Base-by-base conservation (phyloP, 2,888 invertebrate genomes). In the Agrochola lychnidis region DNA sequence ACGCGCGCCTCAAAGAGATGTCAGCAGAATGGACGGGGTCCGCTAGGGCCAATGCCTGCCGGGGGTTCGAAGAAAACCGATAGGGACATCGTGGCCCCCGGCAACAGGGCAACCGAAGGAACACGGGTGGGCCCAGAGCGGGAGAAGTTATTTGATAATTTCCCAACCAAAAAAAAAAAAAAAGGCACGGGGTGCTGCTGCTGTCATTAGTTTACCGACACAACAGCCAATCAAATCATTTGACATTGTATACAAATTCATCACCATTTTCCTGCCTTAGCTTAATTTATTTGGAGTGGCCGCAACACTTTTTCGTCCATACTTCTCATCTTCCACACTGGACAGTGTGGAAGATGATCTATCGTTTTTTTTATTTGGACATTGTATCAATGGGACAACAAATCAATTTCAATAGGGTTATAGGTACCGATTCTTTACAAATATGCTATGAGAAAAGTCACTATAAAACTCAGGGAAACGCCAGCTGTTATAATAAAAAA, bases 401-500 rank as follows among this genome's bases (percentile, higher is more conserved):
- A 40, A 40, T 22, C 14, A 6, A 70, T 70, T 53, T 53, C 40
- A 72, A 25, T 7, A 36, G 7, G 4, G 7, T 22, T 42, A 12
- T 5, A 25, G 1, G 9, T n/a, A 56, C 42, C 9, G n/a, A 22
- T 16, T 14, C 7, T 14, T 51, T 30, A 9, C 4, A 51, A 25
- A 59, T 16, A 30, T 30, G 14, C 51, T 14, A 22, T 36, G 42
- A 45, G 16, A 25, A 69, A 76, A 61, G 14, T 61, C 51, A 10
- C 9, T 3, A 19, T 9, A 51, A 2, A 68, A 61, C 36, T 22
- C 12, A 6, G 2, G 0, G 22, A 59, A 53, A 16, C 0, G 12
- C 16, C 9, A 57, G 48, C 14, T 22, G 14, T 14, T 71, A 12
- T 56, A 40, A 25, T 64, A 36, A 25, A 59, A 12, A 75, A 82